Percentiles rank a stretch among this genome's conserved stretches.
phyloP scores from a whole-genome alignment of 37 sponge, comb jelly and placozoan genomes.

The Ianthella basta region DNA sequence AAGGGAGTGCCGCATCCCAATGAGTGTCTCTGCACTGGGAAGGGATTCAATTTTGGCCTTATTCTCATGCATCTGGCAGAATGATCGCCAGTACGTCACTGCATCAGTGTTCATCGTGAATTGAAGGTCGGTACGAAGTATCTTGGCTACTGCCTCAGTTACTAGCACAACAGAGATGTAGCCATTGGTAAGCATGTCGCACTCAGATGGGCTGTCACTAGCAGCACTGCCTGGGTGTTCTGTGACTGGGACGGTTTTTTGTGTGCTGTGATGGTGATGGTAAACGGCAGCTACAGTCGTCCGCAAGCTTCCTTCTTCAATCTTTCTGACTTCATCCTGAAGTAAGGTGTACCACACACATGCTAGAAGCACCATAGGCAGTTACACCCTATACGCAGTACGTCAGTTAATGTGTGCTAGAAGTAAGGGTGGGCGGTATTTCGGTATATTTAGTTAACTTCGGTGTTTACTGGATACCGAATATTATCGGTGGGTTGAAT shows the following conservation, averaged over 20 bases:
- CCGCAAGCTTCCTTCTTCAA: background rate
- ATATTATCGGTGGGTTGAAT: too few species aligned
- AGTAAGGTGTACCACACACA: background rate
- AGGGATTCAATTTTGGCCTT: background rate
- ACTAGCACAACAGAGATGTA: background rate
- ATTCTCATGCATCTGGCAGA: too few species aligned
- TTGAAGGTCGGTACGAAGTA: too few species aligned
- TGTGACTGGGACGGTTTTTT: background rate
- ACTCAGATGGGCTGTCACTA: background rate
- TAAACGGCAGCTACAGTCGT: background rate
- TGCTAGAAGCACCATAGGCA: too few species aligned
- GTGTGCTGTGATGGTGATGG: background rate
- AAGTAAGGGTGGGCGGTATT: too few species aligned
- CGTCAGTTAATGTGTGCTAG: too few species aligned
- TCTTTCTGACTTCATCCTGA: background rate
- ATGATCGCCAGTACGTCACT: too few species aligned
- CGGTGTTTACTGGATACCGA: too few species aligned
- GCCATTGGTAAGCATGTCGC: background rate
- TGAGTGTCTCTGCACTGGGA: background rate
- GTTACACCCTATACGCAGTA: too few species aligned
- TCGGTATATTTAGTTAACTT: too few species aligned
- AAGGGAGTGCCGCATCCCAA: background rate
- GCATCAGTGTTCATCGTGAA: too few species aligned
- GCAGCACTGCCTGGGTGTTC: background rate
- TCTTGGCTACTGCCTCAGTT: background rate